Percentiles rank a stretch among this genome's conserved stretches.
Evolutionary conservation across 2,888 invertebrate species (phyloP).

Genomic region (Mimachlamys varia): DNA sequence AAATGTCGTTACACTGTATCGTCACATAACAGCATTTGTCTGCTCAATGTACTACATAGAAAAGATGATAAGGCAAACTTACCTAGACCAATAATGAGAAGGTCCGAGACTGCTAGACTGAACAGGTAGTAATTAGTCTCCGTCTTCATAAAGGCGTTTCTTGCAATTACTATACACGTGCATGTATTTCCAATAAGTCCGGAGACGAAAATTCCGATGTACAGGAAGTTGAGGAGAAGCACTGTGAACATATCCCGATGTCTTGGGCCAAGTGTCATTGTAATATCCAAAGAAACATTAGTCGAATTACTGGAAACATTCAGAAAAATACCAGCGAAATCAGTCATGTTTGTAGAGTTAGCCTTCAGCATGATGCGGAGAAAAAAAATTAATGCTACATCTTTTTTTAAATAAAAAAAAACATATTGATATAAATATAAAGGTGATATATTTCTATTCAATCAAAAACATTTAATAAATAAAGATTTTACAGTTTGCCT

Average conservation of each 20-base stretch:
- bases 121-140: slow-evolving; percentile 11
- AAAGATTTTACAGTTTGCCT: too few species aligned
- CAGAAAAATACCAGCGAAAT: background rate
- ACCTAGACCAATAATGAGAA: background rate
- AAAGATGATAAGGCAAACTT: background rate
- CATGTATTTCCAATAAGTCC: background rate
- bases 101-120: background rate
- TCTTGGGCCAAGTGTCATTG: background rate
- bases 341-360: background rate
- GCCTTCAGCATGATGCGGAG: background rate
- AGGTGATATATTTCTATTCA: too few species aligned
- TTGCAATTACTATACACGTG: background rate
- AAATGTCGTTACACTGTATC: too few species aligned
- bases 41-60: too few species aligned
- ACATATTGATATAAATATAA: background rate
- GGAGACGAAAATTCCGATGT: background rate
- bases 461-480: too few species aligned
- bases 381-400: background rate
- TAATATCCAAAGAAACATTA: background rate
- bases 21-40: too few species aligned
- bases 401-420: background rate
- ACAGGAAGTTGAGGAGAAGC: background rate
- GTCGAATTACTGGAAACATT: background rate
- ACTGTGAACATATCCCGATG: background rate
- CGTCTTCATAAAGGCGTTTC: background rate